phyloP scores from a whole-genome alignment of 2,797 vertebrate species.

The Amazona finschi region DNA sequence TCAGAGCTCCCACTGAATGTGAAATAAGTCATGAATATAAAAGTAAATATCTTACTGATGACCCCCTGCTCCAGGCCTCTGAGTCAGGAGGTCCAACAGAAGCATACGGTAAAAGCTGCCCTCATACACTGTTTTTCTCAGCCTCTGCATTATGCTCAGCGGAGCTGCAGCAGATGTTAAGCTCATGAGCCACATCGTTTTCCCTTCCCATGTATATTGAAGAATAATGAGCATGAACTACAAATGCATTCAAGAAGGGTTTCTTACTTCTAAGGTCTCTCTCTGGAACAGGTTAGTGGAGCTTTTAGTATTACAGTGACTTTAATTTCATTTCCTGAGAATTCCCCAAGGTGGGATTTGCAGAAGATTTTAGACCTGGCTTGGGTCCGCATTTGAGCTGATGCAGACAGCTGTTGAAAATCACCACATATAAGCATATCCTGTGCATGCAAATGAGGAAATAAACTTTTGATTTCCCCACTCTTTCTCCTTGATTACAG shows the following conservation, averaged over 20 bases:
- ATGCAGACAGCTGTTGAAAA: conserved; percentile 4
- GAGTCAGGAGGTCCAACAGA: background rate
- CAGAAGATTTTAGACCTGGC: background rate
- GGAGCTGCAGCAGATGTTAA: background rate
- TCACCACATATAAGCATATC: background rate
- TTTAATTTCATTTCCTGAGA: background rate
- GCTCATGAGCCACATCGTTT: background rate
- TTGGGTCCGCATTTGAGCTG: background rate
- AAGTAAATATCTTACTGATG: background rate
- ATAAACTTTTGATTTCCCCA: background rate
- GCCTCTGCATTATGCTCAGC: background rate
- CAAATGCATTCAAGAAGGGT: background rate
- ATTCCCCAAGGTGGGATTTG: background rate
- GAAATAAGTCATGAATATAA: background rate
- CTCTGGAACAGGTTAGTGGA: background rate
- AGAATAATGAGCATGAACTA: background rate
- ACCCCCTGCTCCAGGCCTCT: background rate
- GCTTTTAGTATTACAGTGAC: background rate
- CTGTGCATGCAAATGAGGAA: conserved; percentile 2
- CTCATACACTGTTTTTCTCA: background rate
- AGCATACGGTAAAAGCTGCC: background rate
- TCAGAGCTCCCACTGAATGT: background rate
- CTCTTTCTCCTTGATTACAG: background rate
- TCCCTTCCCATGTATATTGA: background rate
- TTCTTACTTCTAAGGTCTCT: background rate